Evolutionary conservation across 2,113 vertebrate species (phyloP).

Genomic region (Pollachius pollachius): DNA sequence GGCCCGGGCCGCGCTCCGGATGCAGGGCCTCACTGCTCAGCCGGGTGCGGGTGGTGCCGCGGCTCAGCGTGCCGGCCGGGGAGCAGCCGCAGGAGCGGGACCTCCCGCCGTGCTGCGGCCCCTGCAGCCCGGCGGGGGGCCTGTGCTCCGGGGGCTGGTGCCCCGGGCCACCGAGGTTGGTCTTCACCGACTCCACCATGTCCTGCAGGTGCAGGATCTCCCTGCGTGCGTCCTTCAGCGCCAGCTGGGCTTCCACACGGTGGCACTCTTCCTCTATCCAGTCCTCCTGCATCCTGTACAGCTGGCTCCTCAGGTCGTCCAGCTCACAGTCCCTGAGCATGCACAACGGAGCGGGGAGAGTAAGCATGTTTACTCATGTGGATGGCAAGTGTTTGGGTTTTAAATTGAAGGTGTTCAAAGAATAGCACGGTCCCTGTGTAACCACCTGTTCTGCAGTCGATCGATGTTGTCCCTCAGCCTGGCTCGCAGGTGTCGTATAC

Average conservation of each 20-base stretch:
- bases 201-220: constrained; percentile 95
- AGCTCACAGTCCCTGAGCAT: constrained; percentile 85
- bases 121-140: constrained; percentile 80
- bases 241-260: constrained; percentile 93
- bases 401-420: neutral
- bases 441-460: constrained; percentile 89
- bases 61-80: constrained; percentile 87
- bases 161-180: constrained; percentile 78
- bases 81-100: constrained; percentile 87
- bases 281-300: constrained; percentile 95
- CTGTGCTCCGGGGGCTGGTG: constrained; percentile 85
- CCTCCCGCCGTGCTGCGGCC: constrained; percentile 52
- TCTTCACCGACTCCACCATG: constrained; percentile 86
- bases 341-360: neutral
- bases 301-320: constrained; percentile 86
- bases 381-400: neutral
- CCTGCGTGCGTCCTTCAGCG: constrained; percentile 90
- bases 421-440: neutral
- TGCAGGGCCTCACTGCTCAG: constrained; percentile 80
- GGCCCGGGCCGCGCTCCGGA: constrained; percentile 72
- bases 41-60: constrained; percentile 84
- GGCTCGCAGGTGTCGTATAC: constrained; percentile 90
- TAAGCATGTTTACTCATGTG: neutral
- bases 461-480: constrained; percentile 92
- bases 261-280: constrained; percentile 99